These are phyloP conservation scores for Apis dorsata DNA, from an alignment of 1,140 invertebrate genomes.

Conservation along the genomic window DNA sequence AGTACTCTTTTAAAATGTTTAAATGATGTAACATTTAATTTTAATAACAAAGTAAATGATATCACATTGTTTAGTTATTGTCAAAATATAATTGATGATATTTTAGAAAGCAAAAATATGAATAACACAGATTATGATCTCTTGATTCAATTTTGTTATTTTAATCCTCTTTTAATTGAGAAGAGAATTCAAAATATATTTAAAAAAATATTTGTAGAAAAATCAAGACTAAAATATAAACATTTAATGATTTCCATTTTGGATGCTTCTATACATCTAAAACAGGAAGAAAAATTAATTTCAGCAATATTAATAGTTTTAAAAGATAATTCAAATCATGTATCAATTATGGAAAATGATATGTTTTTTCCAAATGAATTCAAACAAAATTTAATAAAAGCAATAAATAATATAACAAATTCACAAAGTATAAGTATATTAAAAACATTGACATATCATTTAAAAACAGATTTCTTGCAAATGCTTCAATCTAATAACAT, in stretches of 20 bases:
- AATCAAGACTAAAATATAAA: constrained; percentile 50
- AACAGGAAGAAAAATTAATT: constrained; percentile 66
- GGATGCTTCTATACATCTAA: constrained; percentile 52
- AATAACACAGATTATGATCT: constrained; percentile 61
- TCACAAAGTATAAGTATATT: constrained; percentile 47
- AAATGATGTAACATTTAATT: constrained; percentile 65
- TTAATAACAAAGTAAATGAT: constrained; percentile 67
- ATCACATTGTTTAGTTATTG: constrained; percentile 66
- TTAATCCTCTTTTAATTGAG: constrained; percentile 75
- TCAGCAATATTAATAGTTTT: constrained; percentile 49
- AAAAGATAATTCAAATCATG: constrained; percentile 16
- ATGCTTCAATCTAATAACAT: constrained; percentile 35
- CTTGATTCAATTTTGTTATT: constrained; percentile 62
- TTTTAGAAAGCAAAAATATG: constrained; percentile 55
- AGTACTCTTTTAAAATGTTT: constrained; percentile 57
- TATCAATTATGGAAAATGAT: not conserved
- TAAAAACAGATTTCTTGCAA: constrained; percentile 51
- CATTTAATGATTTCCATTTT: constrained; percentile 64
- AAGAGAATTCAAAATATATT: constrained; percentile 65
- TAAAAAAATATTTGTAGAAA: constrained; percentile 61
- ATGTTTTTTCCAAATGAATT: constrained; percentile 48
- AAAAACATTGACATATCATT: constrained; percentile 52
- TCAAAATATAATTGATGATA: constrained; percentile 63
- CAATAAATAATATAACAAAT: constrained; percentile 36
- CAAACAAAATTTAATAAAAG: constrained; percentile 41